phyloP scores from a whole-genome alignment of 2,888 invertebrate genomes.

The Brachyopa scutellaris region DNA sequence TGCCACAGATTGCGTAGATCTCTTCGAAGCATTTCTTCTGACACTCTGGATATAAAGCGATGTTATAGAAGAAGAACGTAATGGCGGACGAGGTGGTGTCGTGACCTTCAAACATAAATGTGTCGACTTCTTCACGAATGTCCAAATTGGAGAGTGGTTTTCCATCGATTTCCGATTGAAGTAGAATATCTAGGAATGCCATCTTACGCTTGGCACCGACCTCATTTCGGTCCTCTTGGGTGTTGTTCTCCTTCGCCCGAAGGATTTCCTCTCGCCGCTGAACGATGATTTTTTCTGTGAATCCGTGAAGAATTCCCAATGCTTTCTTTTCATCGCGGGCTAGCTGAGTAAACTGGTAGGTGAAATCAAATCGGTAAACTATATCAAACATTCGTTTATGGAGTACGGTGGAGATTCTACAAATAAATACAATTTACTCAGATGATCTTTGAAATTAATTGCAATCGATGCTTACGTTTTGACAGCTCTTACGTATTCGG shows the following conservation, averaged over 20 bases:
- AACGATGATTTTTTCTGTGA: conserved; percentile 84
- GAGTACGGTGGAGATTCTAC: conserved; percentile 79
- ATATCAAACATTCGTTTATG: conserved; percentile 81
- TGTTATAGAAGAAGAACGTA: conserved; percentile 82
- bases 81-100: conserved; percentile 83
- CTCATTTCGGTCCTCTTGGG: conserved; percentile 77
- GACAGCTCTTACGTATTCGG: conserved; percentile 89
- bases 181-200: conserved; percentile 86
- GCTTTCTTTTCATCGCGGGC: conserved; percentile 84
- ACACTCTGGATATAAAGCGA: conserved; percentile 82
- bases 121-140: conserved; percentile 88
- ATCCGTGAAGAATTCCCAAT: conserved; percentile 83
- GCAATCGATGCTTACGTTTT: conserved; percentile 84
- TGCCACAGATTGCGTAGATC: conserved; percentile 80
- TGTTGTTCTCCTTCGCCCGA: conserved; percentile 64
- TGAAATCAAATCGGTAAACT: conserved; percentile 78
- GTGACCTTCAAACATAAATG: conserved; percentile 88
- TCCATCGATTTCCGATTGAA: conserved; percentile 85
- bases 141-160: conserved; percentile 84
- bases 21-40: conserved; percentile 83
- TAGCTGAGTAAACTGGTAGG: conserved; percentile 83
- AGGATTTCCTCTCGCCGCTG: conserved; percentile 81
- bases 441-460: not conserved
- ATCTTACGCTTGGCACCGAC: conserved; percentile 85
- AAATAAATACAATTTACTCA: not conserved